Evolutionary conservation across 2,113 vertebrate species (phyloP), one percentile per base, ranked within the genome.

Genomic region (Irena cyanogastra): DNA sequence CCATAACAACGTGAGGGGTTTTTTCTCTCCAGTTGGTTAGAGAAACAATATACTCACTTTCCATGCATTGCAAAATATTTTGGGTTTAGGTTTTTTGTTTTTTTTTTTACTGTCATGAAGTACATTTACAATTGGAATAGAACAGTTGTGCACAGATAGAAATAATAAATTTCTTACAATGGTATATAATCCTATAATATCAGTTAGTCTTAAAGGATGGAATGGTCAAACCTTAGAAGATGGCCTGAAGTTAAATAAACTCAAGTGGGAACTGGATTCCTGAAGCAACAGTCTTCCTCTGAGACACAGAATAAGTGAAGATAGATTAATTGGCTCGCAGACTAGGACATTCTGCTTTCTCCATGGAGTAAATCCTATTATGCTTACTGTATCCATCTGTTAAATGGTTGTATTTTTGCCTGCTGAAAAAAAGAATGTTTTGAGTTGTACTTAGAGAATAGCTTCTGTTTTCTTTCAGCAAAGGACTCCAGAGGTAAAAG

Each of bases 1-100:
- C 0, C 2, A 21, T 42, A 49, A 50, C 1, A 45, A 17, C 11
- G 5, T 31, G 21, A 63, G 28, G 3, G 0, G 2, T 1, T 3
- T 16, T 50, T 47, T 52, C 30, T 16, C 63, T 88, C 53, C 11
- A 28, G 12, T 22, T 77, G 30, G 4, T 50, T 41, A 70, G 19
- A 70, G 26, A 82, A 69, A 49, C 4, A 53, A 60, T 57, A 83
- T 57, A 57, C 54, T 61, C 12, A 17, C 13, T 83, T 84, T 79
- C 23, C 13, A n/a, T 45, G 19, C 19, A 16, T 63, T 66, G 18
- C 2, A 68, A 83, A 89, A 44, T 53, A 1, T 1, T 61, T 66
- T 35, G 3, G 2, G 5, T 41, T 60, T 44, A 30, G 11, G 24
- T 12, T 8, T 9, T 37, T 7, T 7, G 2, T 28, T 13, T 12